phyloP scores from a whole-genome alignment of 2,113 vertebrate genomes.

The Proteles cristata region DNA sequence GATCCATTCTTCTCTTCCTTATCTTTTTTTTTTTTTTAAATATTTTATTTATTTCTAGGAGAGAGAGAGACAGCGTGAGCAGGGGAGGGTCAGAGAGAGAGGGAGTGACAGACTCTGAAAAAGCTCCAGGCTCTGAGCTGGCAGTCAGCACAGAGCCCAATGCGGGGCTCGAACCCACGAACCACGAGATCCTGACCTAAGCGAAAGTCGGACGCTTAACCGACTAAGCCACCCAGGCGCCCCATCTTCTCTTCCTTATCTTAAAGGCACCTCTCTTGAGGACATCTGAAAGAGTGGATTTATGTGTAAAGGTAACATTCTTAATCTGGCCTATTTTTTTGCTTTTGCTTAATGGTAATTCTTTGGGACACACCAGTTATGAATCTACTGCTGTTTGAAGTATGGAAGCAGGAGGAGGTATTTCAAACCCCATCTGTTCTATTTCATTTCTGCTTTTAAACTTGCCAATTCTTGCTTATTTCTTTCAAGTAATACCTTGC shows the following conservation, averaged over 20 bases:
- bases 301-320: not conserved
- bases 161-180: too few species aligned
- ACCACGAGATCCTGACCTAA: too few species aligned
- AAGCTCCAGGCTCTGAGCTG: too few species aligned
- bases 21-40: not conserved
- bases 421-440: not conserved
- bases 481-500: not conserved
- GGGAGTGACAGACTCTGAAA: too few species aligned
- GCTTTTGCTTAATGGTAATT: not conserved
- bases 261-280: not conserved
- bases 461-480: not conserved
- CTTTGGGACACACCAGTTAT: not conserved
- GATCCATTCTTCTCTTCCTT: not conserved
- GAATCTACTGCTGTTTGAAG: not conserved
- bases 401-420: not conserved
- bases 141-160: too few species aligned
- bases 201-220: too few species aligned
- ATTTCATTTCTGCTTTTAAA: not conserved
- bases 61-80: too few species aligned
- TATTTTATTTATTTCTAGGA: too few species aligned
- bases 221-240: too few species aligned
- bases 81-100: too few species aligned
- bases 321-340: not conserved
- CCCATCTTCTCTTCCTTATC: not conserved
- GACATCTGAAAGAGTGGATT: not conserved